Conservation (phyloP, 2,797 vertebrate species). For the Alosa sapidissima region DNA sequence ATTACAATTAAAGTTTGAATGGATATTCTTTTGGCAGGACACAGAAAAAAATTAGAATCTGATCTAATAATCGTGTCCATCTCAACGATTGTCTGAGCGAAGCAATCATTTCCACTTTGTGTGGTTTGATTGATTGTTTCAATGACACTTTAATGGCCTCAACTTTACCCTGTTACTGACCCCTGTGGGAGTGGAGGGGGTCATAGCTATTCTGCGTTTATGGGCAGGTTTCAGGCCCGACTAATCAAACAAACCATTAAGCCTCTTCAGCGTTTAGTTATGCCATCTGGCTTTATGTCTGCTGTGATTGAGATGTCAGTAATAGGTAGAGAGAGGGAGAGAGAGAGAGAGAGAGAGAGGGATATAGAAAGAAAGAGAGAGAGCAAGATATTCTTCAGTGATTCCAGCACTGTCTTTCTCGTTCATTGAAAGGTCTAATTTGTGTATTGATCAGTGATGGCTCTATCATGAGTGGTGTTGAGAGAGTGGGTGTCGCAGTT, state of each 20-base stretch:
- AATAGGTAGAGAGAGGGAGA: background rate
- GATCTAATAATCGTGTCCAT: background rate
- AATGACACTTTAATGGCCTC: conserved; percentile 40
- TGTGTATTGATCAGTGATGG: conserved; percentile 8
- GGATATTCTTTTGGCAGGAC: background rate
- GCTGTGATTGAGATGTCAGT: conserved; percentile 16
- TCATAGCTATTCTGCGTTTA: conserved; percentile 40
- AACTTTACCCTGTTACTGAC: conserved; percentile 32
- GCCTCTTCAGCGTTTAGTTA: background rate
- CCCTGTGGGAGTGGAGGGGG: conserved; percentile 28
- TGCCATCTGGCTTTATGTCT: background rate
- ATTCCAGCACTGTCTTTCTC: background rate
- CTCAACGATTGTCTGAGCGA: background rate
- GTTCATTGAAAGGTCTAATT: background rate
- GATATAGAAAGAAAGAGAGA: conserved; percentile 26
- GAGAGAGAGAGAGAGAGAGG: background rate
- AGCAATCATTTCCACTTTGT: conserved; percentile 24
- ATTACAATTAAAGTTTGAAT: background rate
- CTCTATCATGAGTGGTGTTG: background rate
- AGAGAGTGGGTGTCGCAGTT: background rate
- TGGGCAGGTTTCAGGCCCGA: conserved; percentile 33
- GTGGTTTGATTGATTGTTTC: conserved; percentile 31
- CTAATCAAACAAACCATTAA: conserved; percentile 39
- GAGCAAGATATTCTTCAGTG: conserved; percentile 36
- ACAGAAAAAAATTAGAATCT: background rate